Percentiles rank a stretch among this genome's conserved stretches.
Conservation (phyloP, 2,797 vertebrate genomes). For the Discoglossus pictus region DNA sequence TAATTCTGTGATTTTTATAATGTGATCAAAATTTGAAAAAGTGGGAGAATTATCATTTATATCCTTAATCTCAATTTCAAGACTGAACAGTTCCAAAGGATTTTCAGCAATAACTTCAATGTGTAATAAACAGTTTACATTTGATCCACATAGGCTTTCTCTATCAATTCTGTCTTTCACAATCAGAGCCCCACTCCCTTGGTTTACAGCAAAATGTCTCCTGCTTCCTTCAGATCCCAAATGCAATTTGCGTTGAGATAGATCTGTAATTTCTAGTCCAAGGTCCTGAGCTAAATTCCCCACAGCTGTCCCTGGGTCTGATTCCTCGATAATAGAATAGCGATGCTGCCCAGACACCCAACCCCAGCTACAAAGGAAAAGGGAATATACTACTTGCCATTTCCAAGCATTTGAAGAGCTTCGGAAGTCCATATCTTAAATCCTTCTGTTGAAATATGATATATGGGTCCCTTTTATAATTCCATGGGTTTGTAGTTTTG, state of each 20-base stretch:
- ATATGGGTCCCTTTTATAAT: too few relatives aligned
- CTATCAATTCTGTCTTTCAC: constrained; percentile 62
- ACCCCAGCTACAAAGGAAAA: constrained; percentile 79
- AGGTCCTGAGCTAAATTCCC: constrained; percentile 57
- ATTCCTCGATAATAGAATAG: constrained; percentile 89
- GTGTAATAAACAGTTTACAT: constrained; percentile 59
- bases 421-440: constrained; percentile 47
- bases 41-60: constrained; percentile 63
- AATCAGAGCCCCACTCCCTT: constrained; percentile 59
- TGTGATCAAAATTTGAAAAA: constrained; percentile 56
- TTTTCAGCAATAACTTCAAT: constrained; percentile 62
- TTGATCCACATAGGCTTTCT: constrained; percentile 61
- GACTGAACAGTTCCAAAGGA: constrained; percentile 59
- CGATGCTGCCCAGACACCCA: constrained; percentile 79
- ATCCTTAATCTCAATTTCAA: constrained; percentile 62
- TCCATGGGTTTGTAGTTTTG: too few relatives aligned
- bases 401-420: constrained; percentile 73
- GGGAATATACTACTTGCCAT: constrained; percentile 85
- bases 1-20: constrained; percentile 60
- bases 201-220: constrained; percentile 61
- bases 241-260: constrained; percentile 58
- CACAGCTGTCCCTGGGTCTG: constrained; percentile 65
- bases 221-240: constrained; percentile 61
- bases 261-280: constrained; percentile 51
- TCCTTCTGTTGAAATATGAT: constrained; percentile 3